Evolutionary conservation across 2,797 vertebrate genomes (phyloP).

Genomic region (Gorsachius magnificus): DNA sequence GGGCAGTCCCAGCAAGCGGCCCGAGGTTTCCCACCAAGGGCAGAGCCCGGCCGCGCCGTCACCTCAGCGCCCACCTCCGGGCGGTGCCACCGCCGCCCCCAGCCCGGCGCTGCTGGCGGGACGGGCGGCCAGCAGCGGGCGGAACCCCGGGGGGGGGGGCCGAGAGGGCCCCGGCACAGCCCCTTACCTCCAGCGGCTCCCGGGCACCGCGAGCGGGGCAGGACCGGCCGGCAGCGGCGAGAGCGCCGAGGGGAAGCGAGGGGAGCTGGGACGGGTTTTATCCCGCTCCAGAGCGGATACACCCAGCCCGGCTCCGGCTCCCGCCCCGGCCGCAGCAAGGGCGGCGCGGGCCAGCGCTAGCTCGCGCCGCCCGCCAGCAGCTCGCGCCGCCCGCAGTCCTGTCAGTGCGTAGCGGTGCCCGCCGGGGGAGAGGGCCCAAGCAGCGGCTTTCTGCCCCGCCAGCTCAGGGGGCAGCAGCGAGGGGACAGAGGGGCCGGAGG

Average conservation of each 20-base stretch:
- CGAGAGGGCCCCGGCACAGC: neutral
- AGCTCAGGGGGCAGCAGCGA: fast-evolving
- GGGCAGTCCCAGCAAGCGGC: fast-evolving
- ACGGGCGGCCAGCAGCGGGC: neutral
- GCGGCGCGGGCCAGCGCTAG: neutral
- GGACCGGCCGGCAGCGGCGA: too few species aligned
- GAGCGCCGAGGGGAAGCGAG: fast-evolving
- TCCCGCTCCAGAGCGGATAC: fast-evolving
- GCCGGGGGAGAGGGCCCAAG: fast-evolving
- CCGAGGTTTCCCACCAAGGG: fast-evolving
- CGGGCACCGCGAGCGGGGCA: fast-evolving
- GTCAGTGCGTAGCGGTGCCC: fast-evolving
- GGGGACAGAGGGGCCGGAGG: fast-evolving
- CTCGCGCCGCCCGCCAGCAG: neutral
- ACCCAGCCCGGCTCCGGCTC: neutral
- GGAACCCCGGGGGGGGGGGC: too few species aligned
- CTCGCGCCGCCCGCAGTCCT: neutral
- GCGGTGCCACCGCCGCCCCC: neutral
- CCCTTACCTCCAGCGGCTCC: neutral
- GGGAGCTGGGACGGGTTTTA: neutral
- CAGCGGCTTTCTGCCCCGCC: fast-evolving
- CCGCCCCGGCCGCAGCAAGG: neutral
- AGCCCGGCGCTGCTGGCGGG: neutral
- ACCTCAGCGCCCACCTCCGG: neutral
- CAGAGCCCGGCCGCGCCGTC: neutral